A percentile compares a stretch with the other conserved stretches of the same genome.
These are phyloP conservation scores for Andrena bucephala DNA, from an alignment of 2,888 invertebrate genomes.

Conservation along the genomic window DNA sequence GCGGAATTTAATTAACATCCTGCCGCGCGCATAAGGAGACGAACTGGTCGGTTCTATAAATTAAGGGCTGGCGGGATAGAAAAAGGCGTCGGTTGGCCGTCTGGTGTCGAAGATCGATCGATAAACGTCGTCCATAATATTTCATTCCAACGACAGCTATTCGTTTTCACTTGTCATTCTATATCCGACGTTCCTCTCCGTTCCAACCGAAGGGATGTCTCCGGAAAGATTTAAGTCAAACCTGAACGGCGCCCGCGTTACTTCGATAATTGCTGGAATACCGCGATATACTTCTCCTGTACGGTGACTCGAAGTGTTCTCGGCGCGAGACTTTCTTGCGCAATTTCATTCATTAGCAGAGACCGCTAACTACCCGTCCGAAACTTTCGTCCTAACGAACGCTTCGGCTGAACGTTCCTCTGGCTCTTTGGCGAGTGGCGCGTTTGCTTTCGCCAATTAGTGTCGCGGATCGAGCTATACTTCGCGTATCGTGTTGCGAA, in stretches of 20 bases:
- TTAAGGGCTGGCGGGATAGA: not conserved
- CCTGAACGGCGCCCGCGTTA: not conserved
- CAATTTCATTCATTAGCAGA: slow-evolving; percentile 61
- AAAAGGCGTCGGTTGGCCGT: slow-evolving; percentile 1
- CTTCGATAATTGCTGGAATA: not conserved
- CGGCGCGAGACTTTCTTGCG: slow-evolving; percentile 18
- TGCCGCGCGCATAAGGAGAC: not conserved
- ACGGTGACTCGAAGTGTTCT: not conserved
- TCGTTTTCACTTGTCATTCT: not conserved
- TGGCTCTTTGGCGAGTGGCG: not conserved
- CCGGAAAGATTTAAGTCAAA: not conserved
- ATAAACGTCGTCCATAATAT: slow-evolving; percentile 1
- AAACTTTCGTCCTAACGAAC: slow-evolving; percentile 2
- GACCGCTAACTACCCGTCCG: slow-evolving; percentile 20
- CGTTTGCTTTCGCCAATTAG: slow-evolving; percentile 3
- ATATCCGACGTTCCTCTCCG: not conserved
- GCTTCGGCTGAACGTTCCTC: slow-evolving; percentile 1
- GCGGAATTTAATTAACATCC: slow-evolving; percentile 51
- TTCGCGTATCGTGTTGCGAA: not conserved
- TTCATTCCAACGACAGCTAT: not conserved
- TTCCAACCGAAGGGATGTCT: not conserved
- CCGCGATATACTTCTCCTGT: not conserved
- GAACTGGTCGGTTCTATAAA: not conserved
- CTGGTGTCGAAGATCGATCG: not conserved
- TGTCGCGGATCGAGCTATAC: not conserved